Evolutionary conservation across 1,140 invertebrate genomes (phyloP), one percentile per base, ranked within the genome.

Genomic region (Drosophila seguyi): DNA sequence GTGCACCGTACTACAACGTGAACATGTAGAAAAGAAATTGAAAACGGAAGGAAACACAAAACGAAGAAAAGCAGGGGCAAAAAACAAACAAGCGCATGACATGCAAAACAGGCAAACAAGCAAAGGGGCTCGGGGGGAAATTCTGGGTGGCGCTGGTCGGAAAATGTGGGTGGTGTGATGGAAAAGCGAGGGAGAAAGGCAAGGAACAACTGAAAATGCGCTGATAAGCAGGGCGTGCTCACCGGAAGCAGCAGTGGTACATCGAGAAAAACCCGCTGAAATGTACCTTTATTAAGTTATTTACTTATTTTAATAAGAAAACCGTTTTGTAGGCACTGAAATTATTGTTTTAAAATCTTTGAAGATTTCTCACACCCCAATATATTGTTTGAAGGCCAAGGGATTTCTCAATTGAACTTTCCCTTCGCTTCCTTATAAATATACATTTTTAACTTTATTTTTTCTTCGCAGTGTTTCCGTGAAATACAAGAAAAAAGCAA

Each of bases 71-170:
- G 22, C 60, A 50, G 53, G 53, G 75, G 72, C 71, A 80, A 79
- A 90, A 77, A 84, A 81, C 85, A 88, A 88, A 84, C 84, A 88
- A 88, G 84, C 80, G 84, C 84, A 84, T 90, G 84, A 88, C 84
- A 88, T 88, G 84, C 84, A 88, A 90, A 88, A 82, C 68, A 75
- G 68, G 57, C 80, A 82, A 82, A 81, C 65, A 81, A 79, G 48
- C 47, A 66, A 58, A 47, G 66, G 68, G 57, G 45, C 74, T 44
- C 29, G 38, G 41, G 39, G 39, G 44, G 31, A 53, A 45, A 39
- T 4, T 4, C 18, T 41, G 67, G 67, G 69, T 47, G 55, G 45
- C 7, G 25, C 10, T 42, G 72, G 22, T 14, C 6, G 65, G 34
- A 11, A 38, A 42, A 50, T 7, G 50, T 29, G 27, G 13, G 41